These are phyloP conservation scores for Anarsia innoxiella DNA, from an alignment of 2,888 invertebrate species.

Conservation along the genomic window DNA sequence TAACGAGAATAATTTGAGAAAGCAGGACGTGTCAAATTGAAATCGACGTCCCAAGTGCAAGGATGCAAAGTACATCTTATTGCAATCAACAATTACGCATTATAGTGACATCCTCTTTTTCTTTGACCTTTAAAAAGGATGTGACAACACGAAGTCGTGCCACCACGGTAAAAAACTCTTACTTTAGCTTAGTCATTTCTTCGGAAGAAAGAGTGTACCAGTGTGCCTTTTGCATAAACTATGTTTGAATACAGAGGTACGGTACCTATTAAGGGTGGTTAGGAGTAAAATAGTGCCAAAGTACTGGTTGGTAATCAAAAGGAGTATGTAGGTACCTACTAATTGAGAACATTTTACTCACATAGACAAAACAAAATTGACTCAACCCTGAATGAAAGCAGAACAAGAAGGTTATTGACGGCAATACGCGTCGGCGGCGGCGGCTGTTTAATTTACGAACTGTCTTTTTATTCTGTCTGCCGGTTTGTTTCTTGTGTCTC, in stretches of 20 bases:
- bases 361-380: too few relatives aligned
- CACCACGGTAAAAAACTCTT: too few relatives aligned
- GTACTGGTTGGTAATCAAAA: too few relatives aligned
- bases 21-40: constrained; percentile 71
- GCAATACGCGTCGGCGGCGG: constrained; percentile 26
- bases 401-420: constrained; percentile 21
- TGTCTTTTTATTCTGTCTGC: constrained; percentile 55
- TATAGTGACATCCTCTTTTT: constrained; percentile 58
- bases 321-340: too few relatives aligned
- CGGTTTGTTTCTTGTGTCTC: constrained; percentile 45
- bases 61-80: constrained; percentile 62
- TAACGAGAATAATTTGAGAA: constrained; percentile 57
- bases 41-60: constrained; percentile 63
- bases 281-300: too few relatives aligned
- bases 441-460: constrained; percentile 43
- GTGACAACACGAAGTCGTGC: too few relatives aligned
- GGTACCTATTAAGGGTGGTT: too few relatives aligned
- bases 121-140: constrained; percentile 27
- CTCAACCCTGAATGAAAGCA: constrained; percentile 38
- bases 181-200: too few relatives aligned
- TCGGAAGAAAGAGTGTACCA: too few relatives aligned
- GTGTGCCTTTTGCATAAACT: too few relatives aligned
- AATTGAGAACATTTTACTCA: too few relatives aligned
- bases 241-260: too few relatives aligned
- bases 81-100: constrained; percentile 61